Base-by-base conservation (phyloP, 2,888 invertebrate genomes). In the Ditula angustiorana region DNA sequence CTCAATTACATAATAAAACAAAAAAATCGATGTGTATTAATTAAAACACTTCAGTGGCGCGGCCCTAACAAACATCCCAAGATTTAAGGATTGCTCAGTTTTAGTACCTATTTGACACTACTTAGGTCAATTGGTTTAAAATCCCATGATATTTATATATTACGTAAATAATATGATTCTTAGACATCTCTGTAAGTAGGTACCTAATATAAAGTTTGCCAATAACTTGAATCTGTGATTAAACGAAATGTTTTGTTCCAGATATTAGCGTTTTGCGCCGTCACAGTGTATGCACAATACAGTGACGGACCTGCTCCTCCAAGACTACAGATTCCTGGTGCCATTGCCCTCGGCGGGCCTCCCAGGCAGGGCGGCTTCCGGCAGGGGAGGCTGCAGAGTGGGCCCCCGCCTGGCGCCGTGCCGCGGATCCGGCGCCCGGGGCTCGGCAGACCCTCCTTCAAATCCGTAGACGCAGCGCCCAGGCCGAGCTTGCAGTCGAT, bases 301-400 rank as follows among this genome's bases (percentile, higher is more conserved):
- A 50, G 57, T 84, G 90, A 92, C 72, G 84, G 86, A 52, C 95
- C 95, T 71, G 77, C 92, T 61, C 96, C 96, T n/a, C 95, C 94
- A 10, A 88, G 96, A 74, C 84, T 95, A 16, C 92, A 90, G 74
- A 95, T 96, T 70, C 95, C 96, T 0, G 96, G 96, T 44, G 96
- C 96, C 0, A 77, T 94, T 21, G 83, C 90, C 7, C 53, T 94
- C 47, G 91, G 92, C 19, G 82, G 81, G 13, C 79, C 76, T 8
- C 63, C 67, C 46, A 77, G 88, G 62, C 89, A 80, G 78, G 88
- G 84, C 53, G 93, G 81, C 67, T 92, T 79, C 78, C 81, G 91
- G 58, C 92, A 93, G 71, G 93, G 88, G 58, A 84, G 90, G 70
- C 74, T 89, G 35, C 87, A 87, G 66, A 72, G 78, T 67, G 80